Evolutionary conservation across 1,140 invertebrate species (phyloP).

Genomic region (Halictus rubicundus): DNA sequence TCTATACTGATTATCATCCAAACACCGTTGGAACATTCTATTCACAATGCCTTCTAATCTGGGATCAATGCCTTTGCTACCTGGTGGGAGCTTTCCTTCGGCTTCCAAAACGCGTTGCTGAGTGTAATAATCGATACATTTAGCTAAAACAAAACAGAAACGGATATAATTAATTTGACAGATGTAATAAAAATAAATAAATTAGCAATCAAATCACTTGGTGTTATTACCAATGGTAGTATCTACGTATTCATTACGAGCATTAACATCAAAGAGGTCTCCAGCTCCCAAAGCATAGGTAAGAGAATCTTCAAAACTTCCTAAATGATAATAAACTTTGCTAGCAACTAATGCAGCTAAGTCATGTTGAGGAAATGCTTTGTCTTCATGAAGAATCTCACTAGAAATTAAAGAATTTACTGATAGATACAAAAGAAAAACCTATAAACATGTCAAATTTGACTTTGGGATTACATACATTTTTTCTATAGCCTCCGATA

Average conservation of each 20-base stretch:
- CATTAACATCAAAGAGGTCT: constrained; percentile 96
- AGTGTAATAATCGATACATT: constrained; percentile 97
- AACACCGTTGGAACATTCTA: constrained; percentile 97
- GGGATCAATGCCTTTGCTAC: constrained; percentile 89
- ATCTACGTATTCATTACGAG: constrained; percentile 96
- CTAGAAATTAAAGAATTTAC: constrained; percentile 74
- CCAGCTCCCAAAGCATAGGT: constrained; percentile 96
- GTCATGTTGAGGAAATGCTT: constrained; percentile 92
- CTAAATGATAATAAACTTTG: constrained; percentile 99
- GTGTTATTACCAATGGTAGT: constrained; percentile 90
- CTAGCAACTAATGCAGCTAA: constrained; percentile 98
- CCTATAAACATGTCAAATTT: constrained; percentile 16
- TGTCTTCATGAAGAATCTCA: constrained; percentile 97
- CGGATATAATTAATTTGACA: constrained; percentile 14
- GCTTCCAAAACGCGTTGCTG: constrained; percentile 89
- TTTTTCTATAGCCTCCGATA: constrained; percentile 98
- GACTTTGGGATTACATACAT: constrained; percentile 84
- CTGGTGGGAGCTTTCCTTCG: constrained; percentile 82
- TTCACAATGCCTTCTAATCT: constrained; percentile 97
- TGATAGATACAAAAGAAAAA: constrained; percentile 14
- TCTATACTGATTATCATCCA: constrained; percentile 95
- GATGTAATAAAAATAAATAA: background rate
- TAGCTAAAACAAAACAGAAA: constrained; percentile 82
- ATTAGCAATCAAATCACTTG: constrained; percentile 17
- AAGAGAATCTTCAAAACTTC: constrained; percentile 97